phyloP scores from a whole-genome alignment of 1,140 invertebrate genomes.

The Littorina saxatilis region DNA sequence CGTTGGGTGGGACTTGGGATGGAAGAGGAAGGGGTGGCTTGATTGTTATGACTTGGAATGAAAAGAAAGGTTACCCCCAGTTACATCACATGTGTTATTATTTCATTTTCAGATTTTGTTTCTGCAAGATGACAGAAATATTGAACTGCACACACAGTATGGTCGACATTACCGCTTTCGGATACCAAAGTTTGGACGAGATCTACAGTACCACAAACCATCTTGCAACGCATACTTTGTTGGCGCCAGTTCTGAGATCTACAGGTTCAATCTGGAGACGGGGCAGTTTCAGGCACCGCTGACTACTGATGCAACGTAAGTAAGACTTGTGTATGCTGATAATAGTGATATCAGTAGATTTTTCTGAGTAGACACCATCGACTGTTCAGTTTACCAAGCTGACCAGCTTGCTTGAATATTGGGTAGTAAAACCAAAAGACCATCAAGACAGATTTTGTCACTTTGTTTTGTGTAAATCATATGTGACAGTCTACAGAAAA shows the following conservation, averaged over 20 bases:
- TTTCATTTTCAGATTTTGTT: constrained; percentile 79
- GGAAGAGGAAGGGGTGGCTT: too few relatives aligned
- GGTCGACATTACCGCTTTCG: constrained; percentile 93
- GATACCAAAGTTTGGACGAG: constrained; percentile 96
- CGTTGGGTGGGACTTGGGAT: too few relatives aligned
- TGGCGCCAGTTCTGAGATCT: constrained; percentile 92
- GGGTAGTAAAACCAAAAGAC: too few relatives aligned
- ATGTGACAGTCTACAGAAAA: too few relatives aligned
- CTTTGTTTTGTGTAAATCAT: too few relatives aligned
- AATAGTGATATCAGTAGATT: background rate
- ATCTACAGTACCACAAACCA: constrained; percentile 93
- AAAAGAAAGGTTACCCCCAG: too few relatives aligned
- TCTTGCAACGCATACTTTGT: constrained; percentile 95
- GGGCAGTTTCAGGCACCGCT: constrained; percentile 93
- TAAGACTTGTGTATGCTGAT: constrained; percentile 67
- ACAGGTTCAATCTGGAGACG: constrained; percentile 95
- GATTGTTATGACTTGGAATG: too few relatives aligned
- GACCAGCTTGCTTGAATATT: too few relatives aligned
- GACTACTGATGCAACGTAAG: constrained; percentile 83
- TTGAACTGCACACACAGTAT: constrained; percentile 96
- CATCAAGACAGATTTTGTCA: too few relatives aligned
- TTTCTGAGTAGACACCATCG: background rate
- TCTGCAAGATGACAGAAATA: constrained; percentile 84
- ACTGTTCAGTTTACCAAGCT: too few relatives aligned
- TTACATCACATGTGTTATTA: too few relatives aligned